phyloP scores from a whole-genome alignment of 2,888 invertebrate genomes.

The Volucella bombylans region DNA sequence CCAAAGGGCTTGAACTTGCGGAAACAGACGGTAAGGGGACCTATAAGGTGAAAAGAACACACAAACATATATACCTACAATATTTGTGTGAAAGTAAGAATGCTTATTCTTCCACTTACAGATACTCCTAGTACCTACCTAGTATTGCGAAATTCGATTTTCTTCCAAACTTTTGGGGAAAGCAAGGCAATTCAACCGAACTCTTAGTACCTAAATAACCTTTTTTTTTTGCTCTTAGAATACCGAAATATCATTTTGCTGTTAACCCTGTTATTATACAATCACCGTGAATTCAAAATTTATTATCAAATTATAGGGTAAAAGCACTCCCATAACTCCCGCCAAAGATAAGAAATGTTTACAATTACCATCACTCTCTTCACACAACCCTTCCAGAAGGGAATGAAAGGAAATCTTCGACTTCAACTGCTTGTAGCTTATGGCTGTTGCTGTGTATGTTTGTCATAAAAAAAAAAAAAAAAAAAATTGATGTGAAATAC shows the following conservation, averaged over 20 bases:
- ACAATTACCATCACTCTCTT: conserved; percentile 39
- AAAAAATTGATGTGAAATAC: conserved; percentile 9
- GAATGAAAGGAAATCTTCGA: conserved; percentile 8
- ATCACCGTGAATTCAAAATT: conserved; percentile 64
- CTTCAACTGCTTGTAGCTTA: conserved; percentile 49
- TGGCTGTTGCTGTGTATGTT: background rate
- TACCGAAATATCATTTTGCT: conserved; percentile 47
- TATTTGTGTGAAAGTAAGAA: too few species aligned
- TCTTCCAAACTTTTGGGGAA: too few species aligned
- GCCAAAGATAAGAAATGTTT: conserved; percentile 54
- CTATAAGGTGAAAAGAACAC: too few species aligned
- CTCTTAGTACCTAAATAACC: too few species aligned
- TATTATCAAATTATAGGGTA: conserved; percentile 66
- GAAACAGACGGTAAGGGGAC: too few species aligned
- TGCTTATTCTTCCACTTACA: too few species aligned
- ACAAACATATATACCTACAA: too few species aligned
- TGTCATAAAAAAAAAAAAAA: background rate
- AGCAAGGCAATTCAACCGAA: too few species aligned
- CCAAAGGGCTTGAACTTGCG: too few species aligned
- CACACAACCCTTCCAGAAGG: conserved; percentile 32
- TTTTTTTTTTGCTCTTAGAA: too few species aligned
- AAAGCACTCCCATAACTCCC: conserved; percentile 61
- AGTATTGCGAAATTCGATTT: too few species aligned
- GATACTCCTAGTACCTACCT: too few species aligned
- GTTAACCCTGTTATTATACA: conserved; percentile 63